A percentile compares a stretch with the other conserved stretches of the same genome.
Conservation (phyloP, 2,113 vertebrate species). For the Actenoides lindsayi region DNA sequence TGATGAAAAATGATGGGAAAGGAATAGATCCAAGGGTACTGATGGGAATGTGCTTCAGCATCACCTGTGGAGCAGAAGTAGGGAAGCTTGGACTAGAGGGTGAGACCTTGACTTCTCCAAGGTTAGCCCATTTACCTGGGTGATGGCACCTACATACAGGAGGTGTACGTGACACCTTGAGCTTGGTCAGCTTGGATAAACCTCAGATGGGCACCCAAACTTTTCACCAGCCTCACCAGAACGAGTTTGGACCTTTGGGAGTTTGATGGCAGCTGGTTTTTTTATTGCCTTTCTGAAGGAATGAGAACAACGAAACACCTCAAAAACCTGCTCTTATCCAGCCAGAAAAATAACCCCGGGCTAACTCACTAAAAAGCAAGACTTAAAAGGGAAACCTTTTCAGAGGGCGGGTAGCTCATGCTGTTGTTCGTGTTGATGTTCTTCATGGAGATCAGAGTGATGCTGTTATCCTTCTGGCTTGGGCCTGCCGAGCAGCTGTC, state of each 20-base stretch:
- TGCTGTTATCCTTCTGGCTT: constrained; percentile 79
- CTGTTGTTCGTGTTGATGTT: constrained; percentile 83
- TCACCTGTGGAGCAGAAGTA: background rate
- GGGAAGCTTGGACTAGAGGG: background rate
- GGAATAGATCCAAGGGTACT: background rate
- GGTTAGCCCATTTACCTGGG: background rate
- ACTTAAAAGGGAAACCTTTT: constrained; percentile 62
- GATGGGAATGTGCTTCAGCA: background rate
- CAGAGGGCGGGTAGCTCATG: constrained; percentile 50
- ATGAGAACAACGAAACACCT: background rate
- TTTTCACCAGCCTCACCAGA: background rate
- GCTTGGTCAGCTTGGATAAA: background rate
- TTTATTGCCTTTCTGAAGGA: background rate
- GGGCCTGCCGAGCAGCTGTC: constrained; percentile 72
- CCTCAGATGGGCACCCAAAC: background rate
- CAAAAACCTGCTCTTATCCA: background rate
- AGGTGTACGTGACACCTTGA: background rate
- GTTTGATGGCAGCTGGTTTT: background rate
- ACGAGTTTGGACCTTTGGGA: background rate
- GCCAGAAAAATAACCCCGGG: background rate
- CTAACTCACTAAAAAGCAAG: background rate
- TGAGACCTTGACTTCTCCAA: background rate
- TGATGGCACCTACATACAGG: background rate
- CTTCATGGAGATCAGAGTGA: constrained; percentile 86
- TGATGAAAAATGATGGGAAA: fast-evolving